A percentile compares a stretch with the other conserved stretches of the same genome.
Evolutionary conservation across 2,113 vertebrate species (phyloP).

Genomic region (Pavo muticus): DNA sequence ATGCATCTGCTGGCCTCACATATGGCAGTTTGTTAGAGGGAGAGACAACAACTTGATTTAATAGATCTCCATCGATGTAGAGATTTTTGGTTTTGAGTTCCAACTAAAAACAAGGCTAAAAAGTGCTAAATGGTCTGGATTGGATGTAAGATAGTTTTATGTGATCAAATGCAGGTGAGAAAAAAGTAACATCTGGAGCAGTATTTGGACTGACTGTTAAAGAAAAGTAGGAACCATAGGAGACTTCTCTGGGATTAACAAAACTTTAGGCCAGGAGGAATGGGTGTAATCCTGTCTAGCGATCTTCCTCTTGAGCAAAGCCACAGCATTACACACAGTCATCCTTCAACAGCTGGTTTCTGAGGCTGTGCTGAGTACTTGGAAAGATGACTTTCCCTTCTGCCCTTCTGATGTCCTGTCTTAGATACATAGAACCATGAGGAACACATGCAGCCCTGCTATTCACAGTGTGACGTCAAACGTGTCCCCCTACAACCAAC

Average conservation of each 20-base stretch:
- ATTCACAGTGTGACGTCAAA: neutral
- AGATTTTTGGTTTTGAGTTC: neutral
- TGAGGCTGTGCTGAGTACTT: neutral
- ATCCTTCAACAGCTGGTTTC: neutral
- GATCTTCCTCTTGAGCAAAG: neutral
- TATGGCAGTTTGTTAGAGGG: neutral
- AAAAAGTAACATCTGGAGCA: neutral
- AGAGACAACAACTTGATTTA: neutral
- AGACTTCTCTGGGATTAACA: accelerated
- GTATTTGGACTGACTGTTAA: neutral
- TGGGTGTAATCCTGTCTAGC: neutral
- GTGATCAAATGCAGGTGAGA: neutral
- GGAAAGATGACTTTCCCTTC: neutral
- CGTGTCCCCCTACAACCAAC: neutral
- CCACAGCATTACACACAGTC: neutral
- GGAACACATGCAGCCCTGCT: neutral
- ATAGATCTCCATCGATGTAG: neutral
- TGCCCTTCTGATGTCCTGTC: neutral
- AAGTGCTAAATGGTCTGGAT: neutral
- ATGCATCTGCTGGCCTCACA: neutral
- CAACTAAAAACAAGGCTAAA: neutral
- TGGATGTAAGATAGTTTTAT: neutral
- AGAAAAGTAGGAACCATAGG: neutral
- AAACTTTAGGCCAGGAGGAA: neutral
- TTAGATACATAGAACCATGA: neutral